These are phyloP conservation scores for human (Homo sapiens) DNA, from an alignment of 2,113 vertebrate genomes.

Conservation along the genomic window GRCh38 chr9:26227501-26228000, in stretches of 20 bases:
- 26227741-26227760: not conserved
- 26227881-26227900: not conserved
- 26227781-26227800: not conserved
- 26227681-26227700: not conserved
- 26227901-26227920: not conserved
- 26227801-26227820: not conserved
- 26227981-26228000: not conserved
- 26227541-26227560: not conserved
- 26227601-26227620: not conserved
- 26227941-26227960: not conserved
- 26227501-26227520: not conserved
- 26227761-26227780: not conserved
- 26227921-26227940: not conserved
- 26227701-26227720: not conserved
- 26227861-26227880: not conserved
- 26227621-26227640: not conserved
- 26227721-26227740: not conserved
- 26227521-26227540: not conserved
- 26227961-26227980: not conserved
- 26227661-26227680: not conserved
- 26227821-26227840: not conserved
- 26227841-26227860: not conserved
- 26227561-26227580: not conserved
- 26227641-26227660: not conserved
- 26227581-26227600: not conserved